These are phyloP conservation scores for Nannoperca obscura DNA, from an alignment of 2,797 vertebrate species.

Conservation along the genomic window DNA sequence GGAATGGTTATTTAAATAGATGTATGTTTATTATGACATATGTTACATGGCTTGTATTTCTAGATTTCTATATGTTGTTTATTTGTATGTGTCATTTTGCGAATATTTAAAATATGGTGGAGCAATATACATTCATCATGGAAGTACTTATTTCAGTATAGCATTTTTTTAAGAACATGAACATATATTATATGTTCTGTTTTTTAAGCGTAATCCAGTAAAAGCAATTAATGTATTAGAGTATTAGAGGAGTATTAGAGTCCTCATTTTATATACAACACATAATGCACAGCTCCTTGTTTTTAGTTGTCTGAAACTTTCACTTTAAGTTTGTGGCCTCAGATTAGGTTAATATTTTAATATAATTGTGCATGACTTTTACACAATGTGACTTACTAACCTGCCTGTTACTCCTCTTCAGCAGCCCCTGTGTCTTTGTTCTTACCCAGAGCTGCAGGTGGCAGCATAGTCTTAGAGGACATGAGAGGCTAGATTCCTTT, in stretches of 20 bases:
- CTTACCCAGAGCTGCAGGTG: slow-evolving; percentile 89
- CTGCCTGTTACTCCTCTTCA: slow-evolving; percentile 34
- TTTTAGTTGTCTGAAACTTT: slow-evolving; percentile 28
- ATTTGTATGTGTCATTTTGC: not conserved
- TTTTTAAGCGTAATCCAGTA: not conserved
- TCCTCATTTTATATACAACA: slow-evolving; percentile 8
- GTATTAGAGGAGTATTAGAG: slow-evolving; percentile 5
- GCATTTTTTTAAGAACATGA: not conserved
- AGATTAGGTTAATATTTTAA: slow-evolving; percentile 31
- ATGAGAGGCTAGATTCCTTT: slow-evolving; percentile 70
- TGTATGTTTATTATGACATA: not conserved
- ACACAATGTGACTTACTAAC: slow-evolving; percentile 29
- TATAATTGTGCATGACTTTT: slow-evolving; percentile 42
- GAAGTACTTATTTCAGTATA: not conserved
- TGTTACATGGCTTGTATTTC: not conserved
- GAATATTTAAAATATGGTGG: not conserved
- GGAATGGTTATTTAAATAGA: not conserved
- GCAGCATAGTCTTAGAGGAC: slow-evolving; percentile 91
- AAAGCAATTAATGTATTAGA: slow-evolving; percentile 11
- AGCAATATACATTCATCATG: not conserved
- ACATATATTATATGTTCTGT: not conserved
- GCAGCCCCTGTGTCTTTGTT: slow-evolving; percentile 67
- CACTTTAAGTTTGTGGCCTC: slow-evolving; percentile 10
- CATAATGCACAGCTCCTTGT: not conserved
- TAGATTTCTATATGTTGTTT: not conserved